A percentile compares a stretch with the other conserved stretches of the same genome.
Conservation (phyloP, 1,140 invertebrate species). For the Holcopasites calliopsidis region DNA sequence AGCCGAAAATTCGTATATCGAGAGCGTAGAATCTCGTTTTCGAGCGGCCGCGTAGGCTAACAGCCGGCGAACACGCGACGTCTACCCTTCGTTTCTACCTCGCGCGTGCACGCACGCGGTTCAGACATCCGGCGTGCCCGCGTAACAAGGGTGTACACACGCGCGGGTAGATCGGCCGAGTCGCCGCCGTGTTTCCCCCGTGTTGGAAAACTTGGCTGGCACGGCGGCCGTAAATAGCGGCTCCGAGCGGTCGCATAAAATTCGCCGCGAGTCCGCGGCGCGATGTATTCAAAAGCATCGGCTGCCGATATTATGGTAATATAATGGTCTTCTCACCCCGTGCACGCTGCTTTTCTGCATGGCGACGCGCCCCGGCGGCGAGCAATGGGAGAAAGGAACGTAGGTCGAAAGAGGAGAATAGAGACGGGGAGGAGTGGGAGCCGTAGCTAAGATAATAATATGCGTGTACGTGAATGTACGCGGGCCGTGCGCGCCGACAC, state of each 20-base stretch:
- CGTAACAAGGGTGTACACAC: constrained; percentile 22
- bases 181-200: too few species aligned
- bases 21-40: constrained; percentile 42
- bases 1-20: constrained; percentile 23
- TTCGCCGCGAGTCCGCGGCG: constrained; percentile 16
- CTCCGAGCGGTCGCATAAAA: constrained; percentile 23
- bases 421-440: not conserved
- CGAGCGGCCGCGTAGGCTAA: constrained; percentile 32
- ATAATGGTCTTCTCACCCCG: constrained; percentile 43
- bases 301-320: constrained; percentile 60
- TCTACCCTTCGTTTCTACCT: constrained; percentile 14
- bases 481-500: constrained; percentile 6
- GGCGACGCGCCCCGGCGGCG: not conserved
- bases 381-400: not conserved
- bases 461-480: constrained; percentile 37
- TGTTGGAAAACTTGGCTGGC: constrained; percentile 24
- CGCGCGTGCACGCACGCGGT: not conserved
- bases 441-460: constrained; percentile 28
- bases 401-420: not conserved
- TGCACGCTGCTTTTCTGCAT: constrained; percentile 20
- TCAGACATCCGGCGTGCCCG: constrained; percentile 25
- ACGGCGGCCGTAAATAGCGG: constrained; percentile 22
- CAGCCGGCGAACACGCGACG: constrained; percentile 47
- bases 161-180: too few species aligned
- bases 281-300: constrained; percentile 58